Percentiles rank a stretch among this genome's conserved stretches.
Conservation (phyloP, 2,113 vertebrate species). For the Rhineura floridana region DNA sequence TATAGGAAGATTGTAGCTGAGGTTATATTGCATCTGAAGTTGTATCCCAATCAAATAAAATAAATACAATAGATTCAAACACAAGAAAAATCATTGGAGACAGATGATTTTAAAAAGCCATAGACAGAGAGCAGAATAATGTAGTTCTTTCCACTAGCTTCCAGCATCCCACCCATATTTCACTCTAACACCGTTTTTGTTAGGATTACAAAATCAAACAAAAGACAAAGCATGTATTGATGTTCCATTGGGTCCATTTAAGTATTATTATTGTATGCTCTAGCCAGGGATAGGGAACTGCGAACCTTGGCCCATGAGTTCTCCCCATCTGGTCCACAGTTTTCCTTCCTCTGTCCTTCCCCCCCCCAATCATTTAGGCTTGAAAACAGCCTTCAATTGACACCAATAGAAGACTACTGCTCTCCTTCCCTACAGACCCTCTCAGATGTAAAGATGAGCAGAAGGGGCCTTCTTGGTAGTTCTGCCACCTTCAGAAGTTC, state of each 20-base stretch:
- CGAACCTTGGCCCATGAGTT: neutral
- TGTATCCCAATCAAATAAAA: neutral
- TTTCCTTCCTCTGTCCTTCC: neutral
- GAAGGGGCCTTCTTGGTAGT: too few relatives aligned
- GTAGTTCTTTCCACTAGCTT: neutral
- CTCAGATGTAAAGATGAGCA: too few relatives aligned
- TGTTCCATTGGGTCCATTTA: neutral
- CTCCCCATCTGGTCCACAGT: neutral
- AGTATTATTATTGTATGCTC: neutral
- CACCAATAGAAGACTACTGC: too few relatives aligned
- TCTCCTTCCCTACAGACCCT: too few relatives aligned
- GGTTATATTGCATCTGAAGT: neutral
- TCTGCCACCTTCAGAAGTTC: too few relatives aligned
- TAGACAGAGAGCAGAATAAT: neutral
- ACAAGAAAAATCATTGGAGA: neutral
- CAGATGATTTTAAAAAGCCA: neutral
- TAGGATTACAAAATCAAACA: neutral
- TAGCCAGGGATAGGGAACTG: neutral
- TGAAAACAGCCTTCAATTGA: too few relatives aligned
- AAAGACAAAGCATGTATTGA: neutral
- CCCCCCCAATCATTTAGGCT: neutral
- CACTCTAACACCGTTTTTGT: neutral
- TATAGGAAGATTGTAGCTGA: neutral
- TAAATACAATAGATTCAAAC: neutral
- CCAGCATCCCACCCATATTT: neutral